Base-by-base conservation (phyloP, 2,797 vertebrate genomes). In the Pantherophis vulpinus region DNA sequence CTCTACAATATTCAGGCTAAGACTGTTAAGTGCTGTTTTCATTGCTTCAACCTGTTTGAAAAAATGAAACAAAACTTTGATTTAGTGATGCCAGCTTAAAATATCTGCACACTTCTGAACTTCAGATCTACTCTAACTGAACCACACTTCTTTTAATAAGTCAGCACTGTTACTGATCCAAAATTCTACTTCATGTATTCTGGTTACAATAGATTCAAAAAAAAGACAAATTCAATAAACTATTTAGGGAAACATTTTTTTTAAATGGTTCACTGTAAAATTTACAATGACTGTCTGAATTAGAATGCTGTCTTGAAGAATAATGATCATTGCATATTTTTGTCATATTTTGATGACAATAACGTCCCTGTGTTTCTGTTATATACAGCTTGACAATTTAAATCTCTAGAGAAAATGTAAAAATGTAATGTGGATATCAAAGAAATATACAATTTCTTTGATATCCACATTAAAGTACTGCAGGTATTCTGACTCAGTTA, bases 1-100 rank as follows among this genome's bases (percentile, higher is more conserved):
- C 95, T 99, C 99, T 86, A 99, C 98, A 32, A 99, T 97, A 93
- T 99, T 99, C 96, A 99, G 97, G 92, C 98, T 98, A 94, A 99
- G 98, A 74, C 98, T 98, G 96, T 98, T 98, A 95, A 99, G 95
- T 20, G 97, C 98, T 90, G 88, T 97, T 97, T 98, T 99, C 98
- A 99, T 98, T 90, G 96, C 97, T 97, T 98, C 98, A 55, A 98
- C 98, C 99, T 99, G 97, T 96, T 96, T 83, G 93, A 95, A 96
- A 95, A 96, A 96, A 47, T 47, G 23, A 1, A 89, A 96, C 93
- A 92, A 47, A 89, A 92, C 86, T 96, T 86, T 92, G 4, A 88
- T 2, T 97, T 96, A 95, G 97, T 16, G 12, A 2, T 79, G 3
- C 16, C 87, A 10, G 9, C 1, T 25, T 79, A 54, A 56, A 32